Base-by-base conservation (phyloP, 2,888 invertebrate genomes). In the Athrips mouffetella region DNA sequence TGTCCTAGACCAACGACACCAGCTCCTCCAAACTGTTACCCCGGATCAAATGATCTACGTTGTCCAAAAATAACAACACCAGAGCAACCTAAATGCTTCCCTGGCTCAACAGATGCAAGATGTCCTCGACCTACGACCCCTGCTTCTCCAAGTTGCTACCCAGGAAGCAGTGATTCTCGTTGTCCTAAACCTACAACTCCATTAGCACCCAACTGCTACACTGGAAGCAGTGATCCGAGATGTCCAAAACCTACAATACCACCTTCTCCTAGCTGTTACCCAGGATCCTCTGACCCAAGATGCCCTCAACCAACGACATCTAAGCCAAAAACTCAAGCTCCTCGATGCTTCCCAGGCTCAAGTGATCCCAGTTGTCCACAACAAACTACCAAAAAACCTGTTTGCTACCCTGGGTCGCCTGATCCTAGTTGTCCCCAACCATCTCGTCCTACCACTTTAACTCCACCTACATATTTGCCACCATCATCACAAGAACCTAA, bases 41-140 rank as follows among this genome's bases (percentile, higher is more conserved):
- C 77, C 2, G 80, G 77, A 8, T 68, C 69, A 6, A 47, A 40
- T 2, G 78, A 78, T 47, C 70, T 73, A 1, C 57, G 72, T 20
- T 78, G 76, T 46, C 69, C 72, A 0, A 55, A 50, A 42, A 66
- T 74, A 2, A 65, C 75, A 41, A 60, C 73, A 49, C 50, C 62
- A 51, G 37, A 52, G 42, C 29, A 66, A 58, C 61, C 72, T 52
- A 55, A 57, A 49, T 63, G 66, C 42, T 67, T 51, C 49, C 62
- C 66, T 3, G 64, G 63, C 0, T 53, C 54, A 1, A 55, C 47
- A 0, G 70, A 70, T 31, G 60, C 61, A 4, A 54, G 62, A 0
- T 74, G 75, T 48, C 75, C 69, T 21, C 41, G 48, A 48, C 45
- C 57, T 0, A 50, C 74, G 60, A 58, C 73, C 59, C 21, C 56